Conservation (phyloP, 2,113 vertebrate genomes). For the Chlorodrepanis virens region DNA sequence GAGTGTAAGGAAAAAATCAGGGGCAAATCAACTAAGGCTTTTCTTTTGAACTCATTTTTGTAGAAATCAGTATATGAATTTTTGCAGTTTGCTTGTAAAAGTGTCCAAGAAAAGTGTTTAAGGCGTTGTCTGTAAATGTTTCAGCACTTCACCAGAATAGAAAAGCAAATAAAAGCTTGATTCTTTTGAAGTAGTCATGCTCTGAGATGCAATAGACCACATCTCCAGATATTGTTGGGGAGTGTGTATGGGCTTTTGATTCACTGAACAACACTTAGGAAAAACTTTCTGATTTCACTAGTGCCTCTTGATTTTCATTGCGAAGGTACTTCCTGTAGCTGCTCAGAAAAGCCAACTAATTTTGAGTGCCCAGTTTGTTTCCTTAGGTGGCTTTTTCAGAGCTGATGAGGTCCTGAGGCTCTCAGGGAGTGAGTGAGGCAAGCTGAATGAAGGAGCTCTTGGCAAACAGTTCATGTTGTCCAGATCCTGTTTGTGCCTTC, state of each 20-base stretch:
- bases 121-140: background rate
- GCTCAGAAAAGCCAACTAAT: background rate
- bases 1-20: background rate
- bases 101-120: background rate
- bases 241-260: background rate
- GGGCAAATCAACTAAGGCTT: background rate
- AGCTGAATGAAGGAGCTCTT: background rate
- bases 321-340: background rate
- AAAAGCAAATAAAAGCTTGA: slow-evolving; percentile 7
- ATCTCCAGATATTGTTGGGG: background rate
- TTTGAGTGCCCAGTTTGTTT: background rate
- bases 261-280: background rate
- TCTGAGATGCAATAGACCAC: background rate
- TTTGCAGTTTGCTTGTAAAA: background rate
- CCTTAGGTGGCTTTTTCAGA: background rate
- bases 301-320: slow-evolving; percentile 5
- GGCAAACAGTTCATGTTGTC: background rate
- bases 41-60: background rate
- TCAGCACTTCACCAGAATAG: background rate
- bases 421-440: background rate
- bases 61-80: background rate
- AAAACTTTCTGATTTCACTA: background rate
- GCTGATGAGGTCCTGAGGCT: background rate
- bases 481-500: background rate
- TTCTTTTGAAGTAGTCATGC: background rate